A percentile compares a stretch with the other conserved stretches of the same genome.
phyloP scores from a whole-genome alignment of 2,797 vertebrate genomes.

The Acanthiza pusilla region DNA sequence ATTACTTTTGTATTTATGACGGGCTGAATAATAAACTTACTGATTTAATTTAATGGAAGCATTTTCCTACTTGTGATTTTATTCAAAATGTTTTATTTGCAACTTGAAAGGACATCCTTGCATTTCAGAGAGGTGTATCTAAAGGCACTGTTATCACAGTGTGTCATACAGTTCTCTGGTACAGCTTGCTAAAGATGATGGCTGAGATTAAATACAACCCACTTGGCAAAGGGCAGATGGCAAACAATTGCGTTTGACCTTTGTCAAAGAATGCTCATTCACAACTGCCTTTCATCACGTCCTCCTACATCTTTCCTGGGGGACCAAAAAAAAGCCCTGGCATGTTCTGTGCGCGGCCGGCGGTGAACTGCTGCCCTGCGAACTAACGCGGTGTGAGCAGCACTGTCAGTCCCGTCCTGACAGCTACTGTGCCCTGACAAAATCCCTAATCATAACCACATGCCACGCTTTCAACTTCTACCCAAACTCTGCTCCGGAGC shows the following conservation, averaged over 20 bases:
- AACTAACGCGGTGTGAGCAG: neutral
- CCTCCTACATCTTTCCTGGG: slow-evolving; percentile 32
- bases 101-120: neutral
- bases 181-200: slow-evolving; percentile 34
- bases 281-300: slow-evolving; percentile 36
- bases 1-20: neutral
- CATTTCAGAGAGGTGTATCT: neutral
- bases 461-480: neutral
- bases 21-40: neutral
- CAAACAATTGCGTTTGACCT: slow-evolving; percentile 61
- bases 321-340: neutral
- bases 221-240: slow-evolving; percentile 57
- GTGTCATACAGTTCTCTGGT: neutral
- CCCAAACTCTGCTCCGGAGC: slow-evolving; percentile 1
- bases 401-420: neutral
- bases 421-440: neutral
- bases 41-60: neutral
- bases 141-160: neutral
- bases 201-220: slow-evolving; percentile 45
- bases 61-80: neutral
- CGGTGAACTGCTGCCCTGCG: neutral
- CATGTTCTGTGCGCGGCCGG: neutral
- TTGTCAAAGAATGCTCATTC: slow-evolving; percentile 53
- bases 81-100: neutral
- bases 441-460: neutral